Base-by-base conservation (phyloP, 1,140 invertebrate species). In the Chrysopa pallens region DNA sequence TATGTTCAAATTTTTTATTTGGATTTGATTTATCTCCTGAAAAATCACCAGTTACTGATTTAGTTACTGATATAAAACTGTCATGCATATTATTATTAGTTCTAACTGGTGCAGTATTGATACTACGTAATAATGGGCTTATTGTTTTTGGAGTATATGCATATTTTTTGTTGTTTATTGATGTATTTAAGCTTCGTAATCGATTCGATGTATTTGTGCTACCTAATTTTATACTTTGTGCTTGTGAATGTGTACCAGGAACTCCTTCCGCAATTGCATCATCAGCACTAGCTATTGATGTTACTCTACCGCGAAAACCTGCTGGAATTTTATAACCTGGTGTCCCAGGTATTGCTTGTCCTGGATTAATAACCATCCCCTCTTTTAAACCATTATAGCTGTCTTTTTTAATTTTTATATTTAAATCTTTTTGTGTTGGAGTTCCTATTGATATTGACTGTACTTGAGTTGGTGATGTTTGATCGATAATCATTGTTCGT, bases 11-110 rank as follows among this genome's bases (percentile, higher is more conserved):
- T 55, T 75, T 76, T 39, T 71, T 65, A 37, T 74, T 72, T 45
- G 62, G 63, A 1, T 58, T 53, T 31, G 67, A 50, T 44, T 61
- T 64, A 47, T 68, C 68, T 40, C 59, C 65, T 46, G 71, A 68
- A 40, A 75, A 71, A 47, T 73, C 74, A 11, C 81, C 78, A 5
- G 80, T 77, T 29, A 84, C 73, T 12, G 80, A 82, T 52, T 83
- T 85, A 1, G 79, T 80, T 4, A 84, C 73, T 0, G 80, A 80
- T 0, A 80, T 67, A 53, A 77, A 81, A 50, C 64, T 68, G 9
- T 70, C 66, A 4, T 61, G 56, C 11, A 52, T 39, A 40, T 52
- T 52, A 55, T 42, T 51, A 44, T 33, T 52, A 46, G 11, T 53
- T 52, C 47, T 56, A 46, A 45, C 47, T 52, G 6, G 53, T 47